Evolutionary conservation across 2,797 vertebrate genomes (phyloP).

Genomic region (Anabas testudineus): DNA sequence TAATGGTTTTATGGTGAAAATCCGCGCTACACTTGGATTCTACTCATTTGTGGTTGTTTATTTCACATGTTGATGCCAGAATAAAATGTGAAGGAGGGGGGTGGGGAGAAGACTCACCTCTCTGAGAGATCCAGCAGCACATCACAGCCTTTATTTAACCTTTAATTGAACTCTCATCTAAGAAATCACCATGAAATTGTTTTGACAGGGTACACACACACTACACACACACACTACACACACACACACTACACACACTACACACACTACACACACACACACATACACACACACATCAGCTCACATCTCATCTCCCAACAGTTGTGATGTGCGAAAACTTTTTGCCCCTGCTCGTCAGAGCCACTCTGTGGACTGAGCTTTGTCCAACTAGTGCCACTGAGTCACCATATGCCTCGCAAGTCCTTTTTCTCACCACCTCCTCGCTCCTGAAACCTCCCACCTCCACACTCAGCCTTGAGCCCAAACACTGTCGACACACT

Average conservation of each 20-base stretch:
- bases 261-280: too few species aligned
- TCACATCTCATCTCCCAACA: conserved; percentile 3
- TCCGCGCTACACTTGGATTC: conserved; percentile 14
- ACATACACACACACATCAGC: background rate
- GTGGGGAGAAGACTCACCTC: conserved; percentile 10
- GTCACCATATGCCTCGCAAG: conserved; percentile 44
- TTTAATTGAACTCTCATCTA: conserved; percentile 45
- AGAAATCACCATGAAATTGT: conserved; percentile 2
- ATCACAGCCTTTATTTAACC: conserved; percentile 22
- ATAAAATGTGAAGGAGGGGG: conserved; percentile 5
- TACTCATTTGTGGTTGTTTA: conserved; percentile 1
- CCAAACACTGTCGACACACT: conserved; percentile 13
- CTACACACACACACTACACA: too few species aligned
- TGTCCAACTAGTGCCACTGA: conserved; percentile 46
- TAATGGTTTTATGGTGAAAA: conserved; percentile 52
- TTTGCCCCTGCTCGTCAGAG: conserved; percentile 26
- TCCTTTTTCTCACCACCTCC: conserved; percentile 2
- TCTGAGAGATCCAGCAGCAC: conserved; percentile 9
- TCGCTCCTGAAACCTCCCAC: conserved; percentile 19
- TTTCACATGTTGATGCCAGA: background rate
- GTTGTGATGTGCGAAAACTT: background rate
- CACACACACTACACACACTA: too few species aligned
- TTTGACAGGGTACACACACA: conserved; percentile 9
- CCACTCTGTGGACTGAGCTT: conserved; percentile 2
- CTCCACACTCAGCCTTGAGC: conserved; percentile 15